These are phyloP conservation scores for Tortricodes alternella DNA, from an alignment of 2,888 invertebrate genomes.

Conservation along the genomic window DNA sequence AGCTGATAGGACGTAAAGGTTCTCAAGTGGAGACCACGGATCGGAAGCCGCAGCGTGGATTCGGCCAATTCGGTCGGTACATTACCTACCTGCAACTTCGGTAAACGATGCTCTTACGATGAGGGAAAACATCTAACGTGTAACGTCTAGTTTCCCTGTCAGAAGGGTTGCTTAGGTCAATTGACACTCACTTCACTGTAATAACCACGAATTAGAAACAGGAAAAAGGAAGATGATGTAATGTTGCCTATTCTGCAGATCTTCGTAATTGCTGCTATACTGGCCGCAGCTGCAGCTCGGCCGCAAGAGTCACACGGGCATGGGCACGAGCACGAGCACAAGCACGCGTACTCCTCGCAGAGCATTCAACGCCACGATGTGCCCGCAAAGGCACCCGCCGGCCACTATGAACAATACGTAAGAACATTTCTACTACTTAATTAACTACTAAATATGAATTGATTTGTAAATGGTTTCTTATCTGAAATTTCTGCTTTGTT, in stretches of 20 bases:
- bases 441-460: neutral
- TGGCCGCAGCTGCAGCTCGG: constrained; percentile 33
- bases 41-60: too few relatives aligned
- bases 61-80: too few relatives aligned
- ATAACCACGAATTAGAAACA: too few relatives aligned
- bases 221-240: too few relatives aligned
- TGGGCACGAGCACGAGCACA: constrained; percentile 36
- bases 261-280: constrained; percentile 29
- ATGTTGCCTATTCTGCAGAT: constrained; percentile 30
- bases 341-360: constrained; percentile 50
- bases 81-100: too few relatives aligned
- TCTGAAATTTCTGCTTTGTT: neutral
- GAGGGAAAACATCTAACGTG: too few relatives aligned
- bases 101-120: too few relatives aligned
- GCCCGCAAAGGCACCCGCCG: constrained; percentile 30
- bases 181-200: too few relatives aligned
- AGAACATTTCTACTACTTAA: neutral
- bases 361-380: constrained; percentile 44
- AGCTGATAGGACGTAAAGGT: too few relatives aligned
- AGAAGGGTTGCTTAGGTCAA: too few relatives aligned
- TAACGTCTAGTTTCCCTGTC: too few relatives aligned
- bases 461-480: neutral
- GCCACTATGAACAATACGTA: constrained; percentile 45
- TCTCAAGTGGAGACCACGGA: too few relatives aligned
- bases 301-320: constrained; percentile 33